Evolutionary conservation across 2,888 invertebrate genomes (phyloP), one percentile per base, ranked within the genome.

Genomic region (Pollenia labialis): DNA sequence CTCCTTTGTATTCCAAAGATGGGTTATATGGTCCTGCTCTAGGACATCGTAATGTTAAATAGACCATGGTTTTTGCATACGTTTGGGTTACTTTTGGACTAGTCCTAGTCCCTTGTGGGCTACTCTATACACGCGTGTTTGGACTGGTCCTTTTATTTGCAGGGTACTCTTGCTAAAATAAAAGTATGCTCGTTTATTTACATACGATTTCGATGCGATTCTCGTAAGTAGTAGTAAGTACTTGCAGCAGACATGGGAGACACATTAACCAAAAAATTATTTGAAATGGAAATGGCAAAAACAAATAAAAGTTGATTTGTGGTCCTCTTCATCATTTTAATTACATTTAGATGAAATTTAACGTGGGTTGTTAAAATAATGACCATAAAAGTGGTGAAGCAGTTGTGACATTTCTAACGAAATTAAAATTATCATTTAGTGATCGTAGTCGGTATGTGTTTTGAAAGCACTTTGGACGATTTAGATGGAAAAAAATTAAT

Each of bases 291-390:
- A 75, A 32, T 75, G 52, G 12, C 14, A 77, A 72, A 14, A 52
- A 52, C 8, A 16, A 74, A 72, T 44, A 62, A 77, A 66, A 72
- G 56, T 66, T 83, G 75, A 85, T 76, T 64, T 83, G 74, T 82
- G 64, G 79, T 80, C 44, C 46, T 62, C 79, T 56, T 75, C 60
- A 77, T 74, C 14, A 82, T 66, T 80, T 80, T 76, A 75, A 60
- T 74, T 44, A 68, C 32, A 77, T 68, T 69, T n/a, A 85, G 44
- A 23, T 54, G 48, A 48, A 44, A 66, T 64, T 74, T 18, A 74
- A 79, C 75, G 86, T 86, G 83, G 83, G 83, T 52, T 58, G 64
- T 69, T 80, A 54, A 1, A 58, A 68, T 44, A 44, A 10, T 60
- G 46, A 32, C 23, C 1, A 2, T 23, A 23, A 23, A 23, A 23